Conservation (phyloP, 2,797 vertebrate genomes). For the Chelon auratus region DNA sequence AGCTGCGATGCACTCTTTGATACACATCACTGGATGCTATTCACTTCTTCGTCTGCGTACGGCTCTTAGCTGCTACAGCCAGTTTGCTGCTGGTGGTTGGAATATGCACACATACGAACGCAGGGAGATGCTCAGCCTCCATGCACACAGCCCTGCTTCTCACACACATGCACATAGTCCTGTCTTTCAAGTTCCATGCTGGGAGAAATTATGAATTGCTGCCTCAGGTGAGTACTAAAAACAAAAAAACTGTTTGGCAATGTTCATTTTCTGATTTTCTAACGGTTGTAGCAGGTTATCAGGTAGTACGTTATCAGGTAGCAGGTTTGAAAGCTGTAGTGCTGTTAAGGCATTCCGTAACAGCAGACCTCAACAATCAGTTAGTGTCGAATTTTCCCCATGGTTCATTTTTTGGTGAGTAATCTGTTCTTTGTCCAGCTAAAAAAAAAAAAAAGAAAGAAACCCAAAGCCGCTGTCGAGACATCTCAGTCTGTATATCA, state of each 20-base stretch:
- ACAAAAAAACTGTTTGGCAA: slow-evolving; percentile 4
- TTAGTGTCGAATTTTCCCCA: neutral
- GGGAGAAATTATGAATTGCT: slow-evolving; percentile 75
- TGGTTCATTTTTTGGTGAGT: neutral
- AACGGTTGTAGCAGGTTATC: neutral
- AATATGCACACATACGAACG: slow-evolving; percentile 57
- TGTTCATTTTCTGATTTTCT: slow-evolving; percentile 4
- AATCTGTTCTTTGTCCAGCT: slow-evolving; percentile 8
- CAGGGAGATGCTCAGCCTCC: slow-evolving; percentile 44
- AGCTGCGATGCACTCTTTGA: slow-evolving; percentile 65
- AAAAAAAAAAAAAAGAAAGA: neutral
- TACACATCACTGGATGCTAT: slow-evolving; percentile 67
- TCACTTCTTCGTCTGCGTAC: slow-evolving; percentile 73
- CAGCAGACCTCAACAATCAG: neutral
- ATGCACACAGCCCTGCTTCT: slow-evolving; percentile 25
- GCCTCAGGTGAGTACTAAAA: slow-evolving; percentile 76
- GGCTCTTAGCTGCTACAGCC: slow-evolving; percentile 67
- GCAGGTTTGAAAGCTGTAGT: neutral
- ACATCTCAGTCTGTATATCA: slow-evolving; percentile 26
- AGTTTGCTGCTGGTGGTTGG: slow-evolving; percentile 63
- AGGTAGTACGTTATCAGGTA: slow-evolving; percentile 15
- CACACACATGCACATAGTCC: slow-evolving; percentile 15
- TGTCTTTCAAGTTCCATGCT: slow-evolving; percentile 57
- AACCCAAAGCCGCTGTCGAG: slow-evolving; percentile 19
- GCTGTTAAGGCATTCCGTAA: neutral